These are phyloP conservation scores for Phasianus colchicus DNA, from an alignment of 2,113 vertebrate species.

Conservation along the genomic window DNA sequence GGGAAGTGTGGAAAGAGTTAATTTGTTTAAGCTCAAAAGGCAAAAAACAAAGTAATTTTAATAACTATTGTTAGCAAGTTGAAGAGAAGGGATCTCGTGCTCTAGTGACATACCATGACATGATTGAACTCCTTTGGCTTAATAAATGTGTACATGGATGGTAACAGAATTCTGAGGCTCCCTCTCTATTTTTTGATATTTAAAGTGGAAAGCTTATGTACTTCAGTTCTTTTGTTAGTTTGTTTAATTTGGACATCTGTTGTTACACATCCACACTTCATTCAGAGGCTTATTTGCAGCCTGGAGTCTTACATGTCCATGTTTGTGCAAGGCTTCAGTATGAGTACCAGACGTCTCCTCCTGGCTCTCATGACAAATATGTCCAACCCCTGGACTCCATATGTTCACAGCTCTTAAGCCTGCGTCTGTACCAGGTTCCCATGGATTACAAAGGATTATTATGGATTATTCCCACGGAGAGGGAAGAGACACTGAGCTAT, in stretches of 20 bases:
- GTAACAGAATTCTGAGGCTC: slow-evolving; percentile 21
- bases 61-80: not conserved
- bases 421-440: not conserved
- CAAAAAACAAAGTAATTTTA: not conserved
- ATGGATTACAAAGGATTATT: slow-evolving; percentile 23
- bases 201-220: not conserved
- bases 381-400: not conserved
- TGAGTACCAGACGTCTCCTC: not conserved
- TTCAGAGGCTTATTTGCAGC: not conserved
- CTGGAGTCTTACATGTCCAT: accelerated
- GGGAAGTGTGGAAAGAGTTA: not conserved
- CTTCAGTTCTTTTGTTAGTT: not conserved
- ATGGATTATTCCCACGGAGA: slow-evolving; percentile 23
- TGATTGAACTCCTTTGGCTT: slow-evolving; percentile 56
- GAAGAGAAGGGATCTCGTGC: not conserved
- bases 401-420: not conserved
- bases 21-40: slow-evolving; percentile 16
- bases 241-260: not conserved
- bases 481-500: slow-evolving; percentile 17
- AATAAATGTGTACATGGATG: slow-evolving; percentile 60
- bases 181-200: not conserved
- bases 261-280: accelerated
- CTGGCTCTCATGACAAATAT: not conserved
- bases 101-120: not conserved
- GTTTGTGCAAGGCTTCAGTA: not conserved